Conservation (phyloP, 2,797 vertebrate species). For the Holocentrus rufus region DNA sequence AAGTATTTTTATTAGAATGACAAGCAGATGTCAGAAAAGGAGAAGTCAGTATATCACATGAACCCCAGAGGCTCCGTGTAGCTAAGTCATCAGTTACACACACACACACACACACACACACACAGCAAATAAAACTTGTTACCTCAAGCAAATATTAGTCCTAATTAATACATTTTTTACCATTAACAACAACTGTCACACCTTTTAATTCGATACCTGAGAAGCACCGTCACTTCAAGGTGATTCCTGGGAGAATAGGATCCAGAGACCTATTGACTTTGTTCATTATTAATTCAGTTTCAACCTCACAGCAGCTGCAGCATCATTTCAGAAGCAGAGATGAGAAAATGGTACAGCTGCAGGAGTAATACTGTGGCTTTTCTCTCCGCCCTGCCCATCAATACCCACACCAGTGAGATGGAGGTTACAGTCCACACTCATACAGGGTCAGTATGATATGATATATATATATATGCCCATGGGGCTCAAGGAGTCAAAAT, state of each 20-base stretch:
- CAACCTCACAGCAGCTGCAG: slow-evolving; percentile 44
- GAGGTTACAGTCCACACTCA: slow-evolving; percentile 2
- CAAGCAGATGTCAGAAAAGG: too few species aligned
- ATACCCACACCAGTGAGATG: slow-evolving; percentile 24
- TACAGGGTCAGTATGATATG: background rate
- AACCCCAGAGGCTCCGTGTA: background rate
- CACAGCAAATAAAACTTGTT: background rate
- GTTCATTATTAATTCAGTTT: slow-evolving; percentile 57
- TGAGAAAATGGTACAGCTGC: slow-evolving; percentile 47
- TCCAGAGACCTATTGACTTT: slow-evolving; percentile 56
- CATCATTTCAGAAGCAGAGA: slow-evolving; percentile 49
- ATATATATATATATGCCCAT: background rate
- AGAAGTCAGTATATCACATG: background rate
- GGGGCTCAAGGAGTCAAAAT: background rate
- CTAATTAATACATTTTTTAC: slow-evolving; percentile 26
- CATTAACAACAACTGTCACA: slow-evolving; percentile 6
- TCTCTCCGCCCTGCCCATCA: slow-evolving; percentile 28
- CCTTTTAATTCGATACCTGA: slow-evolving; percentile 50
- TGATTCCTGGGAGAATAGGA: slow-evolving; percentile 66
- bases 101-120: background rate
- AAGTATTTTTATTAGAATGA: too few species aligned
- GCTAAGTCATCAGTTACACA: background rate
- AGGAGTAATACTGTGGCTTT: slow-evolving; percentile 38
- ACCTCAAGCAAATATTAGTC: slow-evolving; percentile 9
- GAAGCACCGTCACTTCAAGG: slow-evolving; percentile 62